A percentile compares a stretch with the other conserved stretches of the same genome.
Conservation (phyloP, 2,888 invertebrate genomes). For the Morinoia aosen region DNA sequence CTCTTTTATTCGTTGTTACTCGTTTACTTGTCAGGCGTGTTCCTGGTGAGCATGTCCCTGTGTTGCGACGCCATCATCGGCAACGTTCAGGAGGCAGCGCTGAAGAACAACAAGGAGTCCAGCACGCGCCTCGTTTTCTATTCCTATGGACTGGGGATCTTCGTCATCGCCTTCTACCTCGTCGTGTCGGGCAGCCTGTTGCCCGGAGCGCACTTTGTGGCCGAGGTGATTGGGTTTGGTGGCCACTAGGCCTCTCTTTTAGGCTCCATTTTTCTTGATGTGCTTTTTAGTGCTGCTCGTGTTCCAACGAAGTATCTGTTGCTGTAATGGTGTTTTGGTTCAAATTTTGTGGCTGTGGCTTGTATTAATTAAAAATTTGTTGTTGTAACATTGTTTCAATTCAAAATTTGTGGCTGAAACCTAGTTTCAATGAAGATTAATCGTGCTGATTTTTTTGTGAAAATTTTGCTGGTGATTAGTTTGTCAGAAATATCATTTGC, state of each 20-base stretch:
- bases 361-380: no score
- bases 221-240: conserved; percentile 71
- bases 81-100: conserved; percentile 95
- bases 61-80: conserved; percentile 96
- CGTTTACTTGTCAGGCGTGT: conserved; percentile 71
- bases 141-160: conserved; percentile 89
- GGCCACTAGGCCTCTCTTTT: background rate
- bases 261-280: background rate
- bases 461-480: no score
- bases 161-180: conserved; percentile 84
- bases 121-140: conserved; percentile 94
- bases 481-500: no score
- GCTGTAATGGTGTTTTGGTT: no score
- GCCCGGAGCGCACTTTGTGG: conserved; percentile 83
- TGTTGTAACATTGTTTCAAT: no score
- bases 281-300: no score
- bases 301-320: no score
- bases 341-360: background rate
- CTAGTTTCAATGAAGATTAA: no score
- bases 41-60: conserved; percentile 80
- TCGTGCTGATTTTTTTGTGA: no score
- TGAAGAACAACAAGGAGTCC: conserved; percentile 85
- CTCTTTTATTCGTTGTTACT: background rate
- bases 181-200: conserved; percentile 81
- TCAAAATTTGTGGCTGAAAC: no score